Base-by-base conservation (phyloP, 2,797 vertebrate species). In the Cossypha polioptera region DNA sequence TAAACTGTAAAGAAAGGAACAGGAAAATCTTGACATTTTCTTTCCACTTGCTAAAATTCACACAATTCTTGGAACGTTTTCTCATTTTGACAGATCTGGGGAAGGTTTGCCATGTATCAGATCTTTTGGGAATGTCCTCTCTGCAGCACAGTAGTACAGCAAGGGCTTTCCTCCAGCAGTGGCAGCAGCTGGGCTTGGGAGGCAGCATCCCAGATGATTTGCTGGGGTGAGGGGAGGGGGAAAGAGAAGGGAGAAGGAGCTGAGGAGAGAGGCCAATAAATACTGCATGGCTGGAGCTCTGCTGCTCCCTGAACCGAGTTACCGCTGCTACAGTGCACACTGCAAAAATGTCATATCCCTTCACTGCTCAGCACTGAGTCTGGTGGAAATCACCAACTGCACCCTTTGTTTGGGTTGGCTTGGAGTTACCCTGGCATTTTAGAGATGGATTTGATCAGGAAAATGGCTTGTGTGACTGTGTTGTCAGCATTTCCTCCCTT, bases 361-460 rank as follows among this genome's bases (percentile, higher is more conserved):
- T 79, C 45, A 28, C 20, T 33, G 55, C 36, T 26, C 66, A 21
- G 48, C 57, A 0, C 65, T 21, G 77, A 57, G 5, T 17, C 0
- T 2, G 2, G 0, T 61, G 74, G 69, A 31, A 51, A 15, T 54
- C 50, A 12, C 29, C 31, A 7, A 16, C 35, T 1, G 8, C 24
- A 5, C 31, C 0, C 0, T 17, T 68, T 2, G 0, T 9, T 20
- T n/a, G 38, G n/a, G 3, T 13, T 53, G 66, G n/a, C 43, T 66
- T 42, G 58, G 65, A n/a, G 24, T 65, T 48, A n/a, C 11, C 73
- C 62, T 43, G 51, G 35, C 0, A 0, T 12, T 50, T 71, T n/a
- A 40, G 38, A 40, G 80, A 13, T 51, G 21, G 38, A 16, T 76
- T 48, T 59, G 33, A 20, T 76, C 28, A 59, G 19, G 48, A 50